phyloP scores from a whole-genome alignment of 2,888 invertebrate genomes.

The Euproctis similis region DNA sequence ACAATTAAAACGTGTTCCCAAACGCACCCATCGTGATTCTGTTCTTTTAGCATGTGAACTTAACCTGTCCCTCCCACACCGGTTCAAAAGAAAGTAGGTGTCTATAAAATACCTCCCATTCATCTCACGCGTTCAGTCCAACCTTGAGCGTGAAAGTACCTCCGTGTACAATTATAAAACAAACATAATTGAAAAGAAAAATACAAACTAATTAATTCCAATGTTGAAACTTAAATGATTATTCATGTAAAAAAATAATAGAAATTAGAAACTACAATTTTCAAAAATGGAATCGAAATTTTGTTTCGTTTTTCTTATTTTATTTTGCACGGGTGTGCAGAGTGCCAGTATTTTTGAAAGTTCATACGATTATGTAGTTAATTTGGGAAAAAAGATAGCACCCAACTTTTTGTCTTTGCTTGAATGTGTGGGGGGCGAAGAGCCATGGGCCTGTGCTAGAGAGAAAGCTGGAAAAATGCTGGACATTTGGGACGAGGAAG shows the following conservation, averaged over 20 bases:
- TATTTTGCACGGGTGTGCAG: constrained; percentile 38
- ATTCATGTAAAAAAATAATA: constrained; percentile 4
- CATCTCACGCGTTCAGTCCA: constrained; percentile 38
- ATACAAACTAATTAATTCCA: too few species aligned
- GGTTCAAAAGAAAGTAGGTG: constrained; percentile 52
- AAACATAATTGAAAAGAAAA: constrained; percentile 7
- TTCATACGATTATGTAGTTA: constrained; percentile 59
- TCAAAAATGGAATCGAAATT: constrained; percentile 43
- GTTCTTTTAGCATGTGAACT: constrained; percentile 9
- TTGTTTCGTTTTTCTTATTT: constrained; percentile 28
- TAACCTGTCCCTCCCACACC: constrained; percentile 23
- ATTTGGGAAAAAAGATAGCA: constrained; percentile 53
- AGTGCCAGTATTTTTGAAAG: constrained; percentile 53
- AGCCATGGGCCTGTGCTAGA: constrained; percentile 73
- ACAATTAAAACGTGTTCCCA: constrained; percentile 5
- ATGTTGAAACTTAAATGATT: not conserved
- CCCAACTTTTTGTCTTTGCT: constrained; percentile 72
- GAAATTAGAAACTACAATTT: constrained; percentile 1
- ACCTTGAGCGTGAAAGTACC: constrained; percentile 26
- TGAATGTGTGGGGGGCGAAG: constrained; percentile 66
- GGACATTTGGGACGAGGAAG: constrained; percentile 52
- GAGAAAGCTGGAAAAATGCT: constrained; percentile 72
- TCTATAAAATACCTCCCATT: constrained; percentile 24
- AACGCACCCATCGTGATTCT: constrained; percentile 16
- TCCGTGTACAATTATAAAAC: constrained; percentile 17